Percentiles rank a stretch among this genome's conserved stretches.
Conservation (phyloP, 2,113 vertebrate species). For the Nyctibius bracteatus region DNA sequence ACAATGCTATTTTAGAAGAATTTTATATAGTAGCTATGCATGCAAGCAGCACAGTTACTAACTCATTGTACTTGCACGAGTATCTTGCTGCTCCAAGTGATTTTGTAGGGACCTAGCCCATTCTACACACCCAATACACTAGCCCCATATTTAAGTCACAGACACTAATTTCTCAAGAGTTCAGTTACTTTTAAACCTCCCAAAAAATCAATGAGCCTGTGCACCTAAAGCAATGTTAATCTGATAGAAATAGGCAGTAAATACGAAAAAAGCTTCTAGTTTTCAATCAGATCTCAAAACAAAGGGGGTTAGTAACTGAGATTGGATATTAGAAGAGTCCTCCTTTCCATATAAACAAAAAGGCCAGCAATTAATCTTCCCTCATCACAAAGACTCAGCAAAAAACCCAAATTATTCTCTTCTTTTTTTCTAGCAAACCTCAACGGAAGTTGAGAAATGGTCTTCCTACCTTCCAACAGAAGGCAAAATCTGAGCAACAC, state of each 20-base stretch:
- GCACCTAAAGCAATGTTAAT: not conserved
- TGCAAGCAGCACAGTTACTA: not conserved
- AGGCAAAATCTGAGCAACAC: not conserved
- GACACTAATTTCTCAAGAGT: not conserved
- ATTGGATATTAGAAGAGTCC: not conserved
- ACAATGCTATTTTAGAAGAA: not conserved
- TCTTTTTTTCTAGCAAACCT: not conserved
- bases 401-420: not conserved
- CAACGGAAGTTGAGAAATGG: not conserved
- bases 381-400: not conserved
- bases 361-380: not conserved
- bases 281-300: not conserved
- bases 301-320: not conserved
- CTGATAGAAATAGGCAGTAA: not conserved
- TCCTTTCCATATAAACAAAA: not conserved
- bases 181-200: not conserved
- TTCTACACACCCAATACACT: fast-evolving
- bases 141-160: too few relatives aligned
- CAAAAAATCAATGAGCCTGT: not conserved
- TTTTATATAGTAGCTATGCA: not conserved
- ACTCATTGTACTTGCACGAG: fast-evolving
- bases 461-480: not conserved
- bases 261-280: not conserved
- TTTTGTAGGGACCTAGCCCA: not conserved
- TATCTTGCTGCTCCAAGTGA: fast-evolving